Evolutionary conservation across 2,888 invertebrate species (phyloP), one percentile per base, ranked within the genome.

Genomic region (Stenotaenia linearis): DNA sequence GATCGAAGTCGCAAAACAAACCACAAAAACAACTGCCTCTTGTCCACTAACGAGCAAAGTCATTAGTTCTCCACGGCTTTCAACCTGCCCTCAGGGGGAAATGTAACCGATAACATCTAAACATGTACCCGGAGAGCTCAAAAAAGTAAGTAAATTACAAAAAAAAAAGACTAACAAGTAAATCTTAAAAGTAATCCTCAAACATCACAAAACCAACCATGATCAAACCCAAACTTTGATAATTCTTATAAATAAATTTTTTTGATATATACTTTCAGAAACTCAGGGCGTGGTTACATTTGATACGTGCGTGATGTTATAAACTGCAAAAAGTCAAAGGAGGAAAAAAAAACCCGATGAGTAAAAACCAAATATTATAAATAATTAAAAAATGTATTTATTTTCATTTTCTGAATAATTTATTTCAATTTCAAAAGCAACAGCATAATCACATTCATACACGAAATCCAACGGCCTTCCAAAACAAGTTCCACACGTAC

Each of bases 1-100:
- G 45, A 45, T 69, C 69, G 25, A 69, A 69, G 69, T 69, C 69
- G n/a, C 69, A 69, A 61, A 69, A 69, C 69, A 69, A 69, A 69
- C 69, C 69, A 28, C 69, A 69, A 69, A 69, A 69, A 69, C 69
- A 69, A 69, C 69, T 69, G 69, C 25, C 69, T 25, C 69, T 28
- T 69, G 69, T 69, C 69, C 69, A 69, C 28, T 69, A 69, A 69
- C 69, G 69, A 69, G 69, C 69, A 10, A 69, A 69, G 69, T 69
- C 69, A 69, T 69, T 69, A 69, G 69, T 69, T 69, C 69, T 69
- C 28, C 28, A 69, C 12, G 25, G 23, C 69, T 28, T 28, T 69
- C 69, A 69, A n/a, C 9, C 69, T 69, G 50, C 25, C 69, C 69
- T 12, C n/a, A 10, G 69, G 69, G 69, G 25, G 10, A 69, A 69